Percentiles rank a stretch among this genome's conserved stretches.
phyloP scores from a whole-genome alignment of 2,113 vertebrate species.

The Todiramphus chloris region DNA sequence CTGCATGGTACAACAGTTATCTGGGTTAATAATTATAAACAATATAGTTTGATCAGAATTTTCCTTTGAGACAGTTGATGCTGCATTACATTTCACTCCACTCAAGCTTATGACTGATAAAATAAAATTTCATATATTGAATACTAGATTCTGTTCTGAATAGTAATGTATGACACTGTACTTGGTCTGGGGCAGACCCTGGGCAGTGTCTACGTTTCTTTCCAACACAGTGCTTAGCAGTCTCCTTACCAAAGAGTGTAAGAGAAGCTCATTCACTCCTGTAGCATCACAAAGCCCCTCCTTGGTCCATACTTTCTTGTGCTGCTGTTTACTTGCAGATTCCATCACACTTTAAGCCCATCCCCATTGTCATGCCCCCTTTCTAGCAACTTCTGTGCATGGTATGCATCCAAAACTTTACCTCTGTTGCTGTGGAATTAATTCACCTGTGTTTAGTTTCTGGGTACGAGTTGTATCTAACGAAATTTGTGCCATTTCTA shows the following conservation, averaged over 20 bases:
- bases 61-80: not conserved
- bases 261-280: not conserved
- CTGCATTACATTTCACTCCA: not conserved
- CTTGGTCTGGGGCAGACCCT: not conserved
- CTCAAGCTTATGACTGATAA: not conserved
- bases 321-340: not conserved
- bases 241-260: not conserved
- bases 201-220: not conserved
- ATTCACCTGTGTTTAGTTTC: not conserved
- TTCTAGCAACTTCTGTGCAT: not conserved
- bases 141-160: not conserved
- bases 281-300: not conserved
- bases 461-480: not conserved
- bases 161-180: not conserved
- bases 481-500: not conserved
- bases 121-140: not conserved
- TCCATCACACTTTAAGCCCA: not conserved
- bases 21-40: not conserved
- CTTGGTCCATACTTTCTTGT: not conserved
- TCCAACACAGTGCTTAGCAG: not conserved
- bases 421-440: not conserved
- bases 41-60: not conserved
- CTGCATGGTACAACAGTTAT: not conserved
- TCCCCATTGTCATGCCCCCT: not conserved
- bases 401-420: not conserved